These are phyloP conservation scores for Trididemnum nubilum DNA, from an alignment of 23 tunicate species.

Conservation along the genomic window DNA sequence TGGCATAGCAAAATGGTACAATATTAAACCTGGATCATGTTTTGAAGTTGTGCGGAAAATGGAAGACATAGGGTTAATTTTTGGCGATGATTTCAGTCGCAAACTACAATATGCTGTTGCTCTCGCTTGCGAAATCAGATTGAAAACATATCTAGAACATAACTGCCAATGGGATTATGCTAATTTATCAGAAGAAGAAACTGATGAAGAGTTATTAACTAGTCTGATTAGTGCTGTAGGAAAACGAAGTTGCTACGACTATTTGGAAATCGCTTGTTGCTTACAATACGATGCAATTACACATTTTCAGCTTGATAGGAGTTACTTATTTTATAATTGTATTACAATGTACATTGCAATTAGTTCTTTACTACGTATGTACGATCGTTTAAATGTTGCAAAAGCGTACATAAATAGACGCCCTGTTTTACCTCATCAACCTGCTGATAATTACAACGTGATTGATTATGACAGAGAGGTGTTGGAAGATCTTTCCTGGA, in stretches of 20 bases:
- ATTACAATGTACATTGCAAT: not conserved
- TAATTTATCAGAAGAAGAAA: not conserved
- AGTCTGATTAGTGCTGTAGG: not conserved
- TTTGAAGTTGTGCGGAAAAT: not conserved
- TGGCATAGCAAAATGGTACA: not conserved
- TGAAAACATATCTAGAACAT: not conserved
- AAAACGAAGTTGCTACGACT: not conserved
- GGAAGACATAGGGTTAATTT: not conserved
- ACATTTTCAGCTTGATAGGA: not conserved
- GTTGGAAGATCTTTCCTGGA: too few species aligned
- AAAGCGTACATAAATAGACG: not conserved
- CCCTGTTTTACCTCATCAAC: not conserved
- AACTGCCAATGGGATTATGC: not conserved
- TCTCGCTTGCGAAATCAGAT: not conserved
- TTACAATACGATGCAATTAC: not conserved
- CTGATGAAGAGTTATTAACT: not conserved
- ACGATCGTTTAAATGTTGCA: not conserved
- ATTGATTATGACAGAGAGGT: not conserved
- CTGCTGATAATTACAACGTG: not conserved
- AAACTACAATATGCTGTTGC: not conserved
- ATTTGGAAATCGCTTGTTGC: not conserved
- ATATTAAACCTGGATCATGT: not conserved
- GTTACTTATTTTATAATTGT: not conserved
- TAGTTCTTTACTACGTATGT: not conserved
- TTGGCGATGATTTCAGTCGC: not conserved